A percentile compares a stretch with the other conserved stretches of the same genome.
phyloP scores from a whole-genome alignment of 2,888 invertebrate genomes.

The Nephrotoma flavescens region DNA sequence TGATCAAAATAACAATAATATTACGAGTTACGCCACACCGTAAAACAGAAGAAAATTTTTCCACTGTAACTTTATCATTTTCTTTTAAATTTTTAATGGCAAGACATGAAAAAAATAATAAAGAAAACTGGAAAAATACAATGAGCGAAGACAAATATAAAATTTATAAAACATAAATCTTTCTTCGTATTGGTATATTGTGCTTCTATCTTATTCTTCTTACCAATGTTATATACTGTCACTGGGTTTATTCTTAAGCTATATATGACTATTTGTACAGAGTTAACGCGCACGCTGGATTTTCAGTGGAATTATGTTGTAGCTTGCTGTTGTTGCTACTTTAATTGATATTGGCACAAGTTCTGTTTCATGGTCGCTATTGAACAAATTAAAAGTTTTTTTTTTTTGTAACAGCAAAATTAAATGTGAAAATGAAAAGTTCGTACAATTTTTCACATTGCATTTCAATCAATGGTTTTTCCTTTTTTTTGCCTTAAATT shows the following conservation, averaged over 20 bases:
- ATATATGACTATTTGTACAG: background rate
- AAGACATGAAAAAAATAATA: background rate
- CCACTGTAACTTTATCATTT: background rate
- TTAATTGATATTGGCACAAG: background rate
- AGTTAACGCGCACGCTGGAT: background rate
- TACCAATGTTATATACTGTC: background rate
- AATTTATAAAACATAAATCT: background rate
- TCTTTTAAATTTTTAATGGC: background rate
- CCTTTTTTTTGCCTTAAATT: background rate
- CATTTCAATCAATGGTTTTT: background rate
- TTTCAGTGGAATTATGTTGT: background rate
- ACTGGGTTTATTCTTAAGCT: background rate
- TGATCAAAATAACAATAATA: background rate
- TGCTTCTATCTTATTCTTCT: background rate
- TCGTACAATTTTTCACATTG: background rate
- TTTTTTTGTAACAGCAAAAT: background rate
- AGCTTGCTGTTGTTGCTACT: background rate
- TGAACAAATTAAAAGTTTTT: background rate
- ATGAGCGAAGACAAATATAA: background rate
- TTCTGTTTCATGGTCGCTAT: background rate
- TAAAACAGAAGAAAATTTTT: background rate
- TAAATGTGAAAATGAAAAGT: background rate
- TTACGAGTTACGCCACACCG: background rate
- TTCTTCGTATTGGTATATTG: background rate
- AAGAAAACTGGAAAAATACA: background rate